phyloP scores from a whole-genome alignment of 2,888 invertebrate genomes.

The Herminia tarsipennalis region DNA sequence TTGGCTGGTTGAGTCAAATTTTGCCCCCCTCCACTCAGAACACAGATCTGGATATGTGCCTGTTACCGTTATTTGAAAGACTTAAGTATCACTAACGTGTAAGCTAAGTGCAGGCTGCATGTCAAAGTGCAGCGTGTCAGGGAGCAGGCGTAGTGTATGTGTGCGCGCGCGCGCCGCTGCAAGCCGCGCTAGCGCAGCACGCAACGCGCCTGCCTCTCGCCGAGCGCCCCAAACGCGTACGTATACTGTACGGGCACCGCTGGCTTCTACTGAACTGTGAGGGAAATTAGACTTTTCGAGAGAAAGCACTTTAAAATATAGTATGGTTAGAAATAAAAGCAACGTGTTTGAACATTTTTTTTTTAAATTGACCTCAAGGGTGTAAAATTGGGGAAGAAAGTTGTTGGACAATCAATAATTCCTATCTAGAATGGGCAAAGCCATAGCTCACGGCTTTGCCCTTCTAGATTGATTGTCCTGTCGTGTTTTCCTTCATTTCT shows the following conservation, averaged over 20 bases:
- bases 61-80: background rate
- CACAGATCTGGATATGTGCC: no score
- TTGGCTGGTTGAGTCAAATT: no score
- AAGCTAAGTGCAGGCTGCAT: slow-evolving; percentile 90
- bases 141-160: slow-evolving; percentile 64
- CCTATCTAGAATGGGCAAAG: no score
- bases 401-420: no score
- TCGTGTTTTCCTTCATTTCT: no score
- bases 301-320: background rate
- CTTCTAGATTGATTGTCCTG: no score
- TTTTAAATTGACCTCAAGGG: no score
- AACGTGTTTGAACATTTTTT: no score
- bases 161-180: slow-evolving; percentile 59
- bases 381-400: no score
- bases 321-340: no score
- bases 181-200: slow-evolving; percentile 68
- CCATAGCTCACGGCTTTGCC: no score
- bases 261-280: slow-evolving; percentile 57
- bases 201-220: slow-evolving; percentile 65
- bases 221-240: slow-evolving; percentile 73
- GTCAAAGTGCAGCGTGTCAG: slow-evolving; percentile 89
- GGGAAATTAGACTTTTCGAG: background rate
- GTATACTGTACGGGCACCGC: slow-evolving; percentile 63
- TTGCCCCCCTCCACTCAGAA: no score
- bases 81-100: slow-evolving; percentile 87